Base-by-base conservation (phyloP, 2,888 invertebrate species). In the Idaea biselata region DNA sequence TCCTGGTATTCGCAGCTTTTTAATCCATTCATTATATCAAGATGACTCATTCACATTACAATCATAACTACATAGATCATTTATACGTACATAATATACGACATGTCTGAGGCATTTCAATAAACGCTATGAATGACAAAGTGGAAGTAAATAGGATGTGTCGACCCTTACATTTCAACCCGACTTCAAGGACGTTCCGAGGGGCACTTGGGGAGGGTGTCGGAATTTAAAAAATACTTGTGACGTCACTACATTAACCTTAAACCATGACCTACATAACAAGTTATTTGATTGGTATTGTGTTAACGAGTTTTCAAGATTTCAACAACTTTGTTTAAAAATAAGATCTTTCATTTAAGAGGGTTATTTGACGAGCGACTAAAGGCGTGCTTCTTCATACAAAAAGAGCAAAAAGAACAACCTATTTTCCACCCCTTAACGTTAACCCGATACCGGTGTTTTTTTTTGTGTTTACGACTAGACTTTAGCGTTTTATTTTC, bases 91-190 rank as follows among this genome's bases (percentile, higher is more conserved):
- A 44, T 14, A 44, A 44, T 44, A 44, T 44, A 14, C 8, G 5
- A 33, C 33, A 33, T 33, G 33, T 33, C 7, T 33, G 14, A 44
- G 44, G 1, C 44, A 44, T 44, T 44, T 44, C 44, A 44, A 14
- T 44, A 44, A 14, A 44, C 44, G 44, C 44, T 11, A 44, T 44
- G 44, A 44, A 44, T 73, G 79, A 79, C 81, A 82, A 78, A 81
- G 77, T 79, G 80, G 79, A 78, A 81, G 80, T 83, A 82, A 70
- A 80, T 84, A 82, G 83, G 82, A 82, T 79, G 78, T 75, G 78
- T 75, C 79, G 80, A 77, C 75, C 81, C 79, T 78, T 78, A 80
- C 79, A 84, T 82, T 76, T 83, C 83, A 85, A 81, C 84, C 73
- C 78, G 74, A 44, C 44, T 44, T 80, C 84, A 86, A 84, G 86